Base-by-base conservation (phyloP, 2,113 vertebrate genomes). In the Halichoerus grypus region DNA sequence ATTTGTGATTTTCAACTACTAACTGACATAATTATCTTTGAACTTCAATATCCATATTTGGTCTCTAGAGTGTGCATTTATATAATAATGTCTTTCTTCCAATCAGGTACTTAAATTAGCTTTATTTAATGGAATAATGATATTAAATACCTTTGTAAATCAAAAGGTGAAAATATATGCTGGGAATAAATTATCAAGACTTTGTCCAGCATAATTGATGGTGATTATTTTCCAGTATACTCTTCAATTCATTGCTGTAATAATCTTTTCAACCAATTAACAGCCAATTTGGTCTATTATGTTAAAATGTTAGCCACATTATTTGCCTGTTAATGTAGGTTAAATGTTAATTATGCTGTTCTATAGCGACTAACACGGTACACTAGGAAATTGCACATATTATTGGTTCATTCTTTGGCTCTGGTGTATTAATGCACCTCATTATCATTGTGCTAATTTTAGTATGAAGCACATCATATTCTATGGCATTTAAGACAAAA, bases 261-360 rank as follows among this genome's bases (percentile, higher is more conserved):
- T 95, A 92, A 93, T 92, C 55, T 94, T 96, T 95, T 95, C 69
- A 95, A 82, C 84, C 74, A 97, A 98, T 97, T 98, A 97, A 87
- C 91, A 97, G 61, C 93, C 91, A 96, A 95, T 96, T 97, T 93
- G n/a, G 22, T 92, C 79, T 65, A 39, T 95, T 96, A 82, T 91
- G 36, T 83, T 96, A 97, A 98, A 97, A 97, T 80, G 72, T 91
- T 95, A 91, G 72, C 36, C 19, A 74, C 69, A 93, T 96, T 96
- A 96, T 97, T 96, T 95, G 33, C 69, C 28, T 77, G 49, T 95
- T 97, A 95, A 90, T 95, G 72, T 95, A 89, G 91, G 96, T 98
- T 97, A 97, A 97, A 97, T 96, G 95, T 98, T 98, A 98, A 98
- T 98, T 96, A 93, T 77, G 39, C 63, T 57, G 26, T 92, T 95